phyloP scores from a whole-genome alignment of 2,113 vertebrate species.

The Sitta europaea region DNA sequence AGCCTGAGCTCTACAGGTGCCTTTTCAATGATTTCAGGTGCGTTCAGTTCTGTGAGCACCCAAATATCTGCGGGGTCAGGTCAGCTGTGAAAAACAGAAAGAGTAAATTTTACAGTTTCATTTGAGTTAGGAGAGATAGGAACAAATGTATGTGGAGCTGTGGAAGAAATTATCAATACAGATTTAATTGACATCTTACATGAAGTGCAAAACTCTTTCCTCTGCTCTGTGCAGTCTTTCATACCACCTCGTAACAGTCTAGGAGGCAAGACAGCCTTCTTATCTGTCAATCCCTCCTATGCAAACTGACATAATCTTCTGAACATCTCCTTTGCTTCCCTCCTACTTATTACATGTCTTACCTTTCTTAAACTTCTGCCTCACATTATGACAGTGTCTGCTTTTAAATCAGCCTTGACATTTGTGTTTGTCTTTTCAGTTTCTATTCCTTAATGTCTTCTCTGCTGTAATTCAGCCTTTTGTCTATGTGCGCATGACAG shows the following conservation, averaged over 20 bases:
- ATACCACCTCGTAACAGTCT: not conserved
- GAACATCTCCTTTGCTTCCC: not conserved
- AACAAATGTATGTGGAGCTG: not conserved
- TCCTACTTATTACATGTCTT: not conserved
- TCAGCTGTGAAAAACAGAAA: not conserved
- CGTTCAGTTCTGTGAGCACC: not conserved
- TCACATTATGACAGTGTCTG: not conserved
- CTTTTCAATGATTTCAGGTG: not conserved
- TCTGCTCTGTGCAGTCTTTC: not conserved
- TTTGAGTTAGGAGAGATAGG: not conserved
- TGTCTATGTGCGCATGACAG: not conserved
- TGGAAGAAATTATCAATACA: not conserved
- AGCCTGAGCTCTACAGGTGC: fast-evolving
- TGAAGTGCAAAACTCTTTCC: not conserved
- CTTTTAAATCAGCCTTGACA: not conserved
- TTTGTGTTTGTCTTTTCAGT: not conserved
- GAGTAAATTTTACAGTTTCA: not conserved
- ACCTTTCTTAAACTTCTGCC: not conserved
- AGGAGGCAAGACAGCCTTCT: not conserved
- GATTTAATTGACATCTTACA: not conserved
- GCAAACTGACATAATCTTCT: not conserved
- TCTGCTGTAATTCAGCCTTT: not conserved
- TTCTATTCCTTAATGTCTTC: not conserved
- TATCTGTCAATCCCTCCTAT: not conserved
- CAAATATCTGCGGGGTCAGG: not conserved